Evolutionary conservation across 2,113 vertebrate genomes (phyloP), one percentile per base, ranked within the genome.

Genomic region (Gymnogyps californianus): DNA sequence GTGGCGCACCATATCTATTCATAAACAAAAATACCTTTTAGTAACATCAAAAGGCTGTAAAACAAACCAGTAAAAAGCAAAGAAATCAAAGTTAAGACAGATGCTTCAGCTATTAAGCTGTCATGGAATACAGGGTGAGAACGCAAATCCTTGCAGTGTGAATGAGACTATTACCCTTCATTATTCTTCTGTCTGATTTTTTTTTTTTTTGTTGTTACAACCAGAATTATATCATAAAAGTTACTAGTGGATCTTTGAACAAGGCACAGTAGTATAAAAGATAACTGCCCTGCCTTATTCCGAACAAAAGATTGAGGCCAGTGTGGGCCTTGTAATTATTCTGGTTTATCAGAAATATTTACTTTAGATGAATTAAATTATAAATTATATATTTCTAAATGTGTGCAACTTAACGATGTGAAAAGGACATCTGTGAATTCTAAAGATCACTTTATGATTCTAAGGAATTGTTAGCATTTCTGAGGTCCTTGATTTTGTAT

Each of bases 1-100:
- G 97, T 98, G 98, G 98, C 98, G 96, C 90, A 97, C 93, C 59
- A 22, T 80, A 69, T 91, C 82, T 97, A 71, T 92, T 94, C 84
- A 96, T 93, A 88, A 89, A 16, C 93, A 85, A 66, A 93, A 90
- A 31, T 52, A 29, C 61, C 81, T 61, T 85, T 38, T 52, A 11
- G 32, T 83, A 44, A 20, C 10, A 51, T 61, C 26, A 40, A 72
- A 95, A 89, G 32, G 34, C 83, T 69, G 77, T 90, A 69, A 90
- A 94, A 44, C 72, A 95, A 92, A 92, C 20, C 55, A 62, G 55
- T 40, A 78, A 83, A 87, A 91, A 82, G 91, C 61, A 58, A 71
- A 94, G 77, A 89, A 94, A 95, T 81, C 52, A 32, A 72, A 97
- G 64, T 64, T 88, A 72, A 78, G 86, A 42, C 47, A 92, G 52